Base-by-base conservation (phyloP, 2,797 vertebrate genomes). In the Microctenopoma lineatum region DNA sequence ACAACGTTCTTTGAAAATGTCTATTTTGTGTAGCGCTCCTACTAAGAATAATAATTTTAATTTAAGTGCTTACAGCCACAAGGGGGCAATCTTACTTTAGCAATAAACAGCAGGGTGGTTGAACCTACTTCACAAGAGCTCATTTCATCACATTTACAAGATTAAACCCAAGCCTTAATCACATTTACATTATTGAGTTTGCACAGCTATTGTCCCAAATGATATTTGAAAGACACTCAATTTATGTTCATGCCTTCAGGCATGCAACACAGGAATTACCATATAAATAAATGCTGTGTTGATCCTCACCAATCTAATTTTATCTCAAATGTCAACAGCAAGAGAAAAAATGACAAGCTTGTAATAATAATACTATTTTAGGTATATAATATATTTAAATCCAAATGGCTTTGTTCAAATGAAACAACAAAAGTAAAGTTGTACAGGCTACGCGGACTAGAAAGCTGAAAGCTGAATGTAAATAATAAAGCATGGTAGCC, bases 121-220 rank as follows among this genome's bases (percentile, higher is more conserved):
- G 16, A 58, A 45, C 42, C 50, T 79, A 69, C 59, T 81, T 83
- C 45, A 73, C 74, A 79, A 80, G 61, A 87, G 74, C 70, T 86
- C 59, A 84, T 87, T 86, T 87, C 75, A 87, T 84, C 86, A 83
- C 87, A 90, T 91, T 91, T 81, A 85, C 81, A 63, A 85, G 89
- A 91, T 89, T 89, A 90, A 84, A 91, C 66, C 59, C 64, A 87
- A 84, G 75, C 66, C 78, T 79, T 87, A 90, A 86, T 87, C 59
- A 88, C 82, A 88, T 92, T 88, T 90, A 84, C 84, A 88, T 87
- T 87, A 90, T 90, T 88, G 76, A 75, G 81, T 92, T 91, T 91
- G 62, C 70, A 73, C 29, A 69, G 70, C 76, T 81, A 85, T 88
- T 81, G 81, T 89, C 67, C 81, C 65, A 81, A 87, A 88, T 83